These are phyloP conservation scores for Phalacrocorax brasilianus DNA, from an alignment of 2,113 vertebrate genomes.

Conservation along the genomic window DNA sequence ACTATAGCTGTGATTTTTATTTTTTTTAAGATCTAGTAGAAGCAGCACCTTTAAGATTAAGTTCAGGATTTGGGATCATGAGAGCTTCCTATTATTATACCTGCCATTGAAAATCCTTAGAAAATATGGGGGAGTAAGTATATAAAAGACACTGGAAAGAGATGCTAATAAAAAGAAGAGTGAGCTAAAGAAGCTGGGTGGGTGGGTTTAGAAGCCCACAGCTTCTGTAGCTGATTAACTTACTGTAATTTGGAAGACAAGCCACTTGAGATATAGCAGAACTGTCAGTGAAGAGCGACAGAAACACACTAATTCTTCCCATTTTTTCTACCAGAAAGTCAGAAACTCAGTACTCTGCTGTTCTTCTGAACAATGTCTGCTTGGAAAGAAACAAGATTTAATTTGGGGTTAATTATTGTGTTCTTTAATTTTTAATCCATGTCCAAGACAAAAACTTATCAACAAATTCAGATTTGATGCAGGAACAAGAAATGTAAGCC, in stretches of 20 bases:
- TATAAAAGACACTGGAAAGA: background rate
- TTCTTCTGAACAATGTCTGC: background rate
- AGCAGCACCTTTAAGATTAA: background rate
- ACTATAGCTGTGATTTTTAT: background rate
- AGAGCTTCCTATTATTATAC: conserved; percentile 19
- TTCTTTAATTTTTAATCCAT: background rate
- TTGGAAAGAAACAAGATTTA: background rate
- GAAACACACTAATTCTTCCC: background rate
- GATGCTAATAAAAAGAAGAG: conserved; percentile 16
- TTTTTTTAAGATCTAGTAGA: background rate
- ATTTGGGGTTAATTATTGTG: background rate
- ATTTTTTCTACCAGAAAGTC: background rate
- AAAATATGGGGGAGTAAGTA: background rate
- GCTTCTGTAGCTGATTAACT: conserved; percentile 10
- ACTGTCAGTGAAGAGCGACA: background rate
- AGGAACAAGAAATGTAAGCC: background rate
- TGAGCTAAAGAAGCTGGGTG: background rate
- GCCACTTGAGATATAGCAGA: background rate
- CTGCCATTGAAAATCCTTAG: conserved; percentile 5
- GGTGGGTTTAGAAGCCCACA: conserved; percentile 5
- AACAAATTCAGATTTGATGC: background rate
- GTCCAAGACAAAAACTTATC: background rate
- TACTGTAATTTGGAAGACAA: background rate
- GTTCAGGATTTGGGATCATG: background rate
- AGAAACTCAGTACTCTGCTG: background rate